Evolutionary conservation across 2,888 invertebrate genomes (phyloP).

Genomic region (Melanchra persicariae): DNA sequence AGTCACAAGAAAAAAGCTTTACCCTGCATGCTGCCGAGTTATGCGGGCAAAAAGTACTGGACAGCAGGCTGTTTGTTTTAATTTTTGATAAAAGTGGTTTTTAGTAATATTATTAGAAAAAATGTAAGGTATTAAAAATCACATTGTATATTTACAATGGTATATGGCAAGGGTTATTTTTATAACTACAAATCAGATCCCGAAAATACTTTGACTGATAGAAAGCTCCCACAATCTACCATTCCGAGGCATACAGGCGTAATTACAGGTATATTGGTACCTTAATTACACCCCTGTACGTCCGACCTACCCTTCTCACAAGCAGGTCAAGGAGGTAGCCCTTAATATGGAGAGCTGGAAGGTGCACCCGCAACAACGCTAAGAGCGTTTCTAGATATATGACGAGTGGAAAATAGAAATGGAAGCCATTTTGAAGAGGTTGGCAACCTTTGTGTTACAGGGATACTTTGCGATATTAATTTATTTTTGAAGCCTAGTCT

Average conservation of each 20-base stretch:
- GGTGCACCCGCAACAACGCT: constrained; percentile 15
- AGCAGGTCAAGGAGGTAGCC: constrained; percentile 32
- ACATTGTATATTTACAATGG: too few relatives aligned
- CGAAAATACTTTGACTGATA: too few relatives aligned
- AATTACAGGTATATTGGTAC: not conserved
- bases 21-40: too few relatives aligned
- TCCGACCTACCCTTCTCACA: constrained; percentile 12
- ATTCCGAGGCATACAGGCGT: not conserved
- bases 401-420: constrained; percentile 16
- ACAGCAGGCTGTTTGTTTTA: too few relatives aligned
- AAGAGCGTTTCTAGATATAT: not conserved
- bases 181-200: too few relatives aligned
- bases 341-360: constrained; percentile 22
- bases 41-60: too few relatives aligned
- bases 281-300: not conserved
- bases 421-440: constrained; percentile 3
- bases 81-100: too few relatives aligned
- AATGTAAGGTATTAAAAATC: too few relatives aligned
- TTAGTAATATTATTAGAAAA: too few relatives aligned
- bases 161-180: too few relatives aligned
- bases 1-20: too few relatives aligned
- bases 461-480: not conserved
- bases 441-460: not conserved
- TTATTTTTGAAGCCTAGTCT: not conserved
- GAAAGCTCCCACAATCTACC: not conserved